Evolutionary conservation across 1,140 invertebrate species (phyloP).

Genomic region (Brachionus paranguensis): DNA sequence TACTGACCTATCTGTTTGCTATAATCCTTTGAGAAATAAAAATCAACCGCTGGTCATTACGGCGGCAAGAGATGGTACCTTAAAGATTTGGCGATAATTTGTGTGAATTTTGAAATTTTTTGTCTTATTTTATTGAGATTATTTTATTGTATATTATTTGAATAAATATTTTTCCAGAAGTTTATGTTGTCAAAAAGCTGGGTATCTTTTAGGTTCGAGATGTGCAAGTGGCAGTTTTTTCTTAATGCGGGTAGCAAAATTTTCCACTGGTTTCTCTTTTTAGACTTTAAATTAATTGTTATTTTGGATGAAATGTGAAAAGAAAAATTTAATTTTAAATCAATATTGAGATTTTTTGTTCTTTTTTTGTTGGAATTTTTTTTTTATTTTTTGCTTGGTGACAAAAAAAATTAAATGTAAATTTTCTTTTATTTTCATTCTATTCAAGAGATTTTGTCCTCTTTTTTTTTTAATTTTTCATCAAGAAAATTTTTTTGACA

Average conservation of each 20-base stretch:
- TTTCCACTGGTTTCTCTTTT: neutral
- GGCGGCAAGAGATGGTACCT: slow-evolving; percentile 13
- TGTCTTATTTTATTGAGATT: neutral
- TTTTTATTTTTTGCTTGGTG: no score
- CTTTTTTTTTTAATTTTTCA: no score
- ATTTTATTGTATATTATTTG: neutral
- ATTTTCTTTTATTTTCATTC: no score
- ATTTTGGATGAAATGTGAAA: no score
- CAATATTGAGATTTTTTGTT: no score
- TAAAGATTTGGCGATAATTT: slow-evolving; percentile 39
- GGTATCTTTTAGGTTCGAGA: neutral
- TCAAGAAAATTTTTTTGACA: no score
- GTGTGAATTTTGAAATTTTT: neutral
- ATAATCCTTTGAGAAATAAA: slow-evolving; percentile 15
- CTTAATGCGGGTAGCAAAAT: neutral
- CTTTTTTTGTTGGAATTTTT: no score
- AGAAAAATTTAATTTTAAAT: no score
- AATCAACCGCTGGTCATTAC: slow-evolving; percentile 4
- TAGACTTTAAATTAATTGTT: no score
- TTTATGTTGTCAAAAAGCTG: neutral
- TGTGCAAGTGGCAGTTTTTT: neutral
- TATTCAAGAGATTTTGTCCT: no score
- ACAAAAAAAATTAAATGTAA: no score
- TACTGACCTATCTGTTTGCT: slow-evolving; percentile 10
- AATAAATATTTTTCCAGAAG: neutral